Base-by-base conservation (phyloP, 2,888 invertebrate species). In the Brachynemurus nebulosus region DNA sequence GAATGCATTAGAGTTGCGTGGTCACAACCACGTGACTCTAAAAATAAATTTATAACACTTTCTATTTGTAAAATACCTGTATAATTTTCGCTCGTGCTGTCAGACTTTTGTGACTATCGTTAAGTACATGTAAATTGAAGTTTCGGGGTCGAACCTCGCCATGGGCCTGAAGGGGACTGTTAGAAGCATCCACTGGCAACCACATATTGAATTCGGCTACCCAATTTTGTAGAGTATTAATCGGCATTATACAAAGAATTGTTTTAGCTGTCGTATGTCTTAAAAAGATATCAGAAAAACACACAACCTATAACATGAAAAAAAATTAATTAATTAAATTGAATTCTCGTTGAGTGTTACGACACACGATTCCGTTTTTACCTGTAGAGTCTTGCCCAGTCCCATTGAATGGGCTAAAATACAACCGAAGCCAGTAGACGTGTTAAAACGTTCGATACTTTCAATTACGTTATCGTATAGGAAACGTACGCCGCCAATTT, bases 361-460 rank as follows among this genome's bases (percentile, higher is more conserved):
- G 36, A 30, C 3, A 30, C 11, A 11, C n/a, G n/a, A n/a, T n/a
- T n/a, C n/a, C n/a, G 5, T 20, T 11, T 44, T 50, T 65, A 42
- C 38, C 30, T 86, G 91, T 46, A 98, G 70, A 0, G 97, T 98
- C 69, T 98, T 98, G n/a, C 98, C 98, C 20, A 98, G 72, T 2
- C 98, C 98, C 98, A 98, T 98, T 36, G 93, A 93, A 69, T 98
- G 97, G 1, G 97, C 97, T 42, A 98, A 69, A 55, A 98, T 96
- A 62, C 97, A 98, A 11, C 98, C 98, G 63, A 97, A 95, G 9
- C 97, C 60, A 2, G 80, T 74, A 0, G 86, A 86, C 12, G 77
- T 84, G 44, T 86, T 84, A 63, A 84, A 97, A 52, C 92, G 73
- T 48, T 82, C 82, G 36, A 86, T 75, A 16, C 92, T 93, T 66